Base-by-base conservation (phyloP, 2,113 vertebrate genomes). In the Baryphthengus martii region DNA sequence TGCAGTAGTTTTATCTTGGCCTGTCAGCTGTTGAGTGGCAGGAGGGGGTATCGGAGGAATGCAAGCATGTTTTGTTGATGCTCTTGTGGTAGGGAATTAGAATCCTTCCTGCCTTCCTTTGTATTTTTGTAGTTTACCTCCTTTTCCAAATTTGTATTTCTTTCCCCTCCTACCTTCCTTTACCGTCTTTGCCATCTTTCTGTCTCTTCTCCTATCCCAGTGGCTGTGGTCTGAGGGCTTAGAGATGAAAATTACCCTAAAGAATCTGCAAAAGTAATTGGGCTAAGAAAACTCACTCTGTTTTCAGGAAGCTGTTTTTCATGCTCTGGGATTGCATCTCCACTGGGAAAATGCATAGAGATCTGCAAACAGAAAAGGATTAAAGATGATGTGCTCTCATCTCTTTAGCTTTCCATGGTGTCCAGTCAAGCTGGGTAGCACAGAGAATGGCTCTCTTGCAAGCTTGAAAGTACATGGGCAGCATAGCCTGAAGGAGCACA, bases 1-100 rank as follows among this genome's bases (percentile, higher is more conserved):
- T 91, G 55, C 63, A 44, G 50, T 47, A 61, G 65, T 87, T 78
- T 93, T 74, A 78, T 74, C 44, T 90, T 89, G 79, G 40, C 40
- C 53, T 52, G 23, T 71, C 81, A 62, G 61, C 61, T 80, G 15
- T 37, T 50, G 90, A 81, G 63, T 89, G 61, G 44, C 81, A 85
- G 65, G 52, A 85, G 74, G 62, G 85, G 40, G 55, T 81, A 33
- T 71, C 55, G n/a, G 63, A 91, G 76, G 66, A 93, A 24, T 33
- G 15, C 65, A 65, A 10, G 39, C 21, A 12, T 19, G 24, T 91
- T 91, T 97, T 73, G 23, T 24, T 89, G 81, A 55, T 88, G 67
- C 24, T 90, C 13, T 75, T 61, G 31, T 62, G 62, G 16, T 1
- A 1, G 33, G 17, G 33, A 35, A 65, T 87, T 85, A 61, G n/a